Evolutionary conservation across 2,797 vertebrate genomes (phyloP), one percentile per base, ranked within the genome.

Genomic region (Pteropus rufus): DNA sequence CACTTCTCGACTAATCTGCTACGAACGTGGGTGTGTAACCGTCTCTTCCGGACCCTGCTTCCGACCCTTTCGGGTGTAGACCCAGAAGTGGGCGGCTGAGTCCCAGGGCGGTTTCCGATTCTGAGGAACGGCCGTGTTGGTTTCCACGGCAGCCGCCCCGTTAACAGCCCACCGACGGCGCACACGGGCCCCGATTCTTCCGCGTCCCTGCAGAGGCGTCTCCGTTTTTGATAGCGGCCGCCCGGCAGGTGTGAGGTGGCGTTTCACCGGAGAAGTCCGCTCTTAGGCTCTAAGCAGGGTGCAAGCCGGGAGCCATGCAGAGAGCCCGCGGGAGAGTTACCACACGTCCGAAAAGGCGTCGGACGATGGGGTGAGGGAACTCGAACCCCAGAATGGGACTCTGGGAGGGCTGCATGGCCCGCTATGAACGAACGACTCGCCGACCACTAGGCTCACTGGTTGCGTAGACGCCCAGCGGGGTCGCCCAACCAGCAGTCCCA

Each of bases 401-500:
- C 10, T 39, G 26, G 26, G 31, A 54, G 34, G 46, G 39, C 8
- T 2, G 21, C 9, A 7, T 1, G 3, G 15, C 54, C 3, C 1
- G 0, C 21, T 29, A 5, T 1, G 2, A 24, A 8, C 10, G 29
- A 24, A 41, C 5, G 39, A 49, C 34, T 29, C 23, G 6, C 31
- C 36, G 39, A 29, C 34, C 2, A 0, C 64, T 3, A 26, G 0
- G 15, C 19, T 44, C 2, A 8, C 5, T 1, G 10, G 5, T 1
- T 11, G 31, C 26, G n/a, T n/a, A 60, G 72, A 56, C 11, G 8
- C 36, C 23, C 44, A 8, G 3, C 0, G 64, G 82, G 31, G 6
- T 5, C 29, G 1, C 3, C 76, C n/a, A 24, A 11, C 3, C 14
- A 18, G 18, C 19, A 10, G 72, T 1, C 29, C 52, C 29, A 8